A percentile compares a stretch with the other conserved stretches of the same genome.
Conservation (phyloP, 2,113 vertebrate genomes). For the Promerops cafer region DNA sequence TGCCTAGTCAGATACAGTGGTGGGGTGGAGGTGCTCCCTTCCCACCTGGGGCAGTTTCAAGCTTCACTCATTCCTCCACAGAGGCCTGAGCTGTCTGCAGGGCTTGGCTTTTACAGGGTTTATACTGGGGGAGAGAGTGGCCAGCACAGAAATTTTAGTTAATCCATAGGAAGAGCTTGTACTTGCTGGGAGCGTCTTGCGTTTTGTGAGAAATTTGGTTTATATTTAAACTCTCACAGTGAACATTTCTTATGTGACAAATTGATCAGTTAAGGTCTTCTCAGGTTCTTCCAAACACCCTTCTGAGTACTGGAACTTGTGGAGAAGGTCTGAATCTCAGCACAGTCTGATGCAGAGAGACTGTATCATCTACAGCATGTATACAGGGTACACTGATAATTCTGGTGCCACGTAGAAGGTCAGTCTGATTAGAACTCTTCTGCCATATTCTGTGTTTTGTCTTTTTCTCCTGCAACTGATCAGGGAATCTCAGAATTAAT, state of each 20-base stretch:
- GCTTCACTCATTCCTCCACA: not conserved
- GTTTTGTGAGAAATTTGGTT: not conserved
- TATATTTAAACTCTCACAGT: not conserved
- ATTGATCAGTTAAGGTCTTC: not conserved
- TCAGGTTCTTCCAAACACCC: not conserved
- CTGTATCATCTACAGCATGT: not conserved
- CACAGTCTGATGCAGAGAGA: not conserved
- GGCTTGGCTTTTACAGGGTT: not conserved
- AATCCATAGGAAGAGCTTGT: not conserved
- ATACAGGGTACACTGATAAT: not conserved
- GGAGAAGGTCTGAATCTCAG: not conserved
- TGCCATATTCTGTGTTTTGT: conserved; percentile 39
- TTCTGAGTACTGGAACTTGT: not conserved
- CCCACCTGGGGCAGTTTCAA: not conserved
- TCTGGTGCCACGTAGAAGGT: not conserved
- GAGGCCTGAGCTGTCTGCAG: not conserved
- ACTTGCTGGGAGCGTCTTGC: not conserved
- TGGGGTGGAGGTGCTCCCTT: not conserved
- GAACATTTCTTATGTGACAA: not conserved
- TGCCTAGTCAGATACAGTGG: not conserved
- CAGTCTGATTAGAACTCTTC: conserved; percentile 48
- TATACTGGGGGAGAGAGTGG: not conserved
- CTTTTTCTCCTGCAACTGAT: conserved; percentile 40
- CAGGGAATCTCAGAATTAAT: conserved; percentile 68
- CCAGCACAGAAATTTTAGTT: not conserved